Evolutionary conservation across 92 coral and sea anemone genomes (phyloP), one percentile per base, ranked within the genome.

Genomic region (Bergia puertoricense): DNA sequence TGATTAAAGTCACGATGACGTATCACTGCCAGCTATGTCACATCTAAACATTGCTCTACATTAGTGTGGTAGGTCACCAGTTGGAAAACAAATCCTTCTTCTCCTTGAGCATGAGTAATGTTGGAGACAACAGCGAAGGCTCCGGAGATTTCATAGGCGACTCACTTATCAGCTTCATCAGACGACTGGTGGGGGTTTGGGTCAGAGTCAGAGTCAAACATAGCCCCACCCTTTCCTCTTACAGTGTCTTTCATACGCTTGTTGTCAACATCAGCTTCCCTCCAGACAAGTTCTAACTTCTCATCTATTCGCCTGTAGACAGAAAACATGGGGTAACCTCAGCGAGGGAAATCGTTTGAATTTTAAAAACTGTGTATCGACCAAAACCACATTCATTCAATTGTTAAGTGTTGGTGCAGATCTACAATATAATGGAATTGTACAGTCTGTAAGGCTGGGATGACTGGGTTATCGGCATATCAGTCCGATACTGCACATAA

Each of bases 211-310:
- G 94, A 92, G 75, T 92, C 94, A 74, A 86, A 89, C 94, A 92
- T 92, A 81, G 90, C 90, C 40, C 94, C 94, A 67, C 77, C 77
- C 75, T 89, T 94, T 46, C 92, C 90, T 75, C 93, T 88, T 71
- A 93, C 91, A 45, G 93, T 89, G 81, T 94, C 86, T 56, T 86
- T 93, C 96, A 95, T 92, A 50, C 90, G 91, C 74, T 87, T 91
- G 85, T 95, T 94, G 82, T 95, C 98, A 16, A 86, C 92, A 78
- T 92, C 97, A 44, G 96, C 97, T 30, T 92, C 92, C 76, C 88
- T 89, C 94, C 98, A 95, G 13, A 97, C 94, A 54, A 85, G 56
- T 59, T 92, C 98, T 50, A 97, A 92, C 86, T 95, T 96, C 69
- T 94, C 93, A 77, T 96, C 99, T 51, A 97, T 91, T 85, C 90